Percentiles rank a stretch among this genome's conserved stretches.
phyloP scores from a whole-genome alignment of 2,113 vertebrate species.

The Mola mola region DNA sequence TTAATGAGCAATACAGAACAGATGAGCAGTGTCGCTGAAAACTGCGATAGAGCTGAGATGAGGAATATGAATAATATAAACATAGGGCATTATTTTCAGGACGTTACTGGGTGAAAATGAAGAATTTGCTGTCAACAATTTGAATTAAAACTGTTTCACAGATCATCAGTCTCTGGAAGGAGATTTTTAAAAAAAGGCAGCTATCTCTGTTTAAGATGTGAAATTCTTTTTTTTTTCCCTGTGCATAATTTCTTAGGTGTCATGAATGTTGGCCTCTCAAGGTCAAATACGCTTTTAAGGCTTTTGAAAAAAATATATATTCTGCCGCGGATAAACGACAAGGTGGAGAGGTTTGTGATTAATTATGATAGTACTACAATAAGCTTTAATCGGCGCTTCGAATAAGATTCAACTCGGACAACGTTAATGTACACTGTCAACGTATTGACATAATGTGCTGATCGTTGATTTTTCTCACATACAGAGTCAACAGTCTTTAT shows the following conservation, averaged over 20 bases:
- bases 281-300: conserved; percentile 43
- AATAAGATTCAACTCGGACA: too few relatives aligned
- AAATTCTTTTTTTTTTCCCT: conserved; percentile 11
- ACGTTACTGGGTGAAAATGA: conserved; percentile 18
- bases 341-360: too few relatives aligned
- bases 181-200: conserved; percentile 32
- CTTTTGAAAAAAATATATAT: too few relatives aligned
- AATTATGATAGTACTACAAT: too few relatives aligned
- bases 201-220: conserved; percentile 22
- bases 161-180: conserved; percentile 33
- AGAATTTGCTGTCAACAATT: conserved; percentile 43
- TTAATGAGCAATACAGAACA: conserved; percentile 23
- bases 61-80: conserved; percentile 32
- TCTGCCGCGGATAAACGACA: too few relatives aligned
- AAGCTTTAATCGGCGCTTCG: too few relatives aligned
- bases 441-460: neutral
- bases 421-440: too few relatives aligned
- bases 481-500: conserved; percentile 94
- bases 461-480: conserved; percentile 24
- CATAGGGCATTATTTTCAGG: conserved; percentile 30
- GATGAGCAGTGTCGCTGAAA: conserved; percentile 31
- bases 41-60: conserved; percentile 8
- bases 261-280: conserved; percentile 19
- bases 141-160: conserved; percentile 35
- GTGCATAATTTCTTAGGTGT: neutral